phyloP scores from a whole-genome alignment of 92 coral and sea anemone genomes.

The Montipora capitata region DNA sequence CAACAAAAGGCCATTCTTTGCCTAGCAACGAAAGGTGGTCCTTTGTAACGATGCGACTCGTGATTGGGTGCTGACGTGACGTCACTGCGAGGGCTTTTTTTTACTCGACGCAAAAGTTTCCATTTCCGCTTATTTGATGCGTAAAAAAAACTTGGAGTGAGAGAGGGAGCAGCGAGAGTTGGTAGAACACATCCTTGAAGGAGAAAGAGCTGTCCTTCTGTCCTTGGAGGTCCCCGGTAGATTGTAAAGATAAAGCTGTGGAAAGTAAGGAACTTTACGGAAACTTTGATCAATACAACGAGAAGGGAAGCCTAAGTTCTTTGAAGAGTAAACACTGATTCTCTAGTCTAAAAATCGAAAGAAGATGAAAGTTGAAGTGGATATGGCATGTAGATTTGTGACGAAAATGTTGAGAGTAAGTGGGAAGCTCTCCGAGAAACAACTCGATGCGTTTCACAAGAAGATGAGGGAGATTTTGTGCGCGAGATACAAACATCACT shows the following conservation, averaged over 20 bases:
- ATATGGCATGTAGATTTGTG: slow-evolving; percentile 95
- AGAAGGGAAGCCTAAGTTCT: slow-evolving; percentile 3
- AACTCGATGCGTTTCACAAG: slow-evolving; percentile 84
- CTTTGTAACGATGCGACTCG: slow-evolving; percentile 31
- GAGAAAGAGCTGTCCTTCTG: background rate
- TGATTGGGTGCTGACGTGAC: slow-evolving; percentile 83
- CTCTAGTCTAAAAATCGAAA: background rate
- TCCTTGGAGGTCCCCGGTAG: slow-evolving; percentile 5
- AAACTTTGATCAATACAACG: slow-evolving; percentile 31
- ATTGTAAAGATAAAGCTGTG: background rate
- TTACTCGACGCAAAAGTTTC: slow-evolving; percentile 73
- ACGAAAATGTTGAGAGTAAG: slow-evolving; percentile 78
- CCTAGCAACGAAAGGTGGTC: slow-evolving; percentile 39
- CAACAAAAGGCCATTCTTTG: slow-evolving; percentile 47
- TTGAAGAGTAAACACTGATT: slow-evolving; percentile 12
- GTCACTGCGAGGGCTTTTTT: slow-evolving; percentile 75
- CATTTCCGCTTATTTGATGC: slow-evolving; percentile 67
- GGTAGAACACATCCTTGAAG: background rate
- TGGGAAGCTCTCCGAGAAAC: slow-evolving; percentile 84
- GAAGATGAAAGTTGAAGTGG: slow-evolving; percentile 92
- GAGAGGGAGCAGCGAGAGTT: background rate
- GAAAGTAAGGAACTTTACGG: slow-evolving; percentile 10
- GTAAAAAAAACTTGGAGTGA: slow-evolving; percentile 5
- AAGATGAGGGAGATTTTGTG: slow-evolving; percentile 97
- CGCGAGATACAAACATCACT: slow-evolving; percentile 95